phyloP scores from a whole-genome alignment of 2,888 invertebrate species.

The Myopa tessellatipennis region DNA sequence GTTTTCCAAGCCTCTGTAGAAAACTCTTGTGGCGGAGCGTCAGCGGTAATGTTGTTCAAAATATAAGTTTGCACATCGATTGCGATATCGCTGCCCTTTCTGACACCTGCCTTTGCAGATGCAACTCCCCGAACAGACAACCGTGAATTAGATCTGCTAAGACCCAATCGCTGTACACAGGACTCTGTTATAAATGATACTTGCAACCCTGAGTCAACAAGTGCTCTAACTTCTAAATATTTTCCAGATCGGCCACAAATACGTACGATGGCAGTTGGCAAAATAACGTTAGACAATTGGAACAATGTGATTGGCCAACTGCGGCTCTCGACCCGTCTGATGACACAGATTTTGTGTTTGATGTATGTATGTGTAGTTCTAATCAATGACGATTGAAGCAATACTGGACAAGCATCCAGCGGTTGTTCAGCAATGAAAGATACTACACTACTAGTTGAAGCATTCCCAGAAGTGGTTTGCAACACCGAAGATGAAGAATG shows the following conservation, averaged over 20 bases:
- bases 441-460: not conserved
- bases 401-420: too few species aligned
- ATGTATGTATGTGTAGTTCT: too few species aligned
- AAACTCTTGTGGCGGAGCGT: slow-evolving; percentile 16
- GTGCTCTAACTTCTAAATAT: not conserved
- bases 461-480: slow-evolving; percentile 1
- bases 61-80: slow-evolving; percentile 27
- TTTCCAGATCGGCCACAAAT: too few species aligned
- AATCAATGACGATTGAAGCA: too few species aligned
- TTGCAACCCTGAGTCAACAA: slow-evolving; percentile 33
- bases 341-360: too few species aligned
- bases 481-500: slow-evolving; percentile 3
- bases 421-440: too few species aligned
- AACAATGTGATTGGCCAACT: too few species aligned
- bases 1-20: not conserved
- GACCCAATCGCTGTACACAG: slow-evolving; percentile 26
- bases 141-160: slow-evolving; percentile 11
- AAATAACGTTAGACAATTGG: too few species aligned
- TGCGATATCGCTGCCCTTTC: not conserved
- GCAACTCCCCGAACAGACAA: slow-evolving; percentile 4
- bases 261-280: too few species aligned
- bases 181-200: slow-evolving; percentile 34
- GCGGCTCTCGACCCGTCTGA: too few species aligned
- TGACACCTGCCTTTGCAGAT: slow-evolving; percentile 17
- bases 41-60: slow-evolving; percentile 24